A percentile compares a stretch with the other conserved stretches of the same genome.
phyloP scores from a whole-genome alignment of 2,888 invertebrate species.

The Platycheirus rosarum region DNA sequence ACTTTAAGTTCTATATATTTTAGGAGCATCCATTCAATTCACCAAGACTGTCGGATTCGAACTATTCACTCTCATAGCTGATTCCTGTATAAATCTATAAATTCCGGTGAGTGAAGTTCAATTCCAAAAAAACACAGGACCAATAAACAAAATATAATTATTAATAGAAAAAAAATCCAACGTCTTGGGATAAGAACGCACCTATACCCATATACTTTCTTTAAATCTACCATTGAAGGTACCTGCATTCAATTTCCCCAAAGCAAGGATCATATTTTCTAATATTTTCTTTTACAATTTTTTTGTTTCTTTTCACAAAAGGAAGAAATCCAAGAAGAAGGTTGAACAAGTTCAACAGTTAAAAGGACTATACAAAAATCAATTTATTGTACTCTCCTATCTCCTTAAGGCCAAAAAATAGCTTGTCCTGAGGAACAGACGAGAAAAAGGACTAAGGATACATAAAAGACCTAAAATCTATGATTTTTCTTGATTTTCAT shows the following conservation, averaged over 20 bases:
- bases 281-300: background rate
- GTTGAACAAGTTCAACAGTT: constrained; percentile 64
- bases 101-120: too few species aligned
- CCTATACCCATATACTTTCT: background rate
- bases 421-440: constrained; percentile 10
- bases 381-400: constrained; percentile 37
- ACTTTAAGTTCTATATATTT: too few species aligned
- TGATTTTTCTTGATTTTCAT: constrained; percentile 6
- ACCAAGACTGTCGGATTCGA: too few species aligned
- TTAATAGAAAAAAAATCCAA: too few species aligned
- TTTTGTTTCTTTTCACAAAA: background rate
- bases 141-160: too few species aligned
- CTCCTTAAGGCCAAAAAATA: background rate
- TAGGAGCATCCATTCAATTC: too few species aligned
- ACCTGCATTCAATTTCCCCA: background rate
- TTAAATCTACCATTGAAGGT: too few species aligned
- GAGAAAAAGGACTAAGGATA: constrained; percentile 6
- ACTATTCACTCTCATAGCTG: too few species aligned
- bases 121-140: too few species aligned
- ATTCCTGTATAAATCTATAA: too few species aligned
- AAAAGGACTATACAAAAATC: constrained; percentile 48
- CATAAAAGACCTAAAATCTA: constrained; percentile 29
- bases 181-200: too few species aligned
- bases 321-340: constrained; percentile 35
- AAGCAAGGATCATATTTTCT: constrained; percentile 31